Conservation (phyloP, 2,888 invertebrate species). For the Zaprionus obscuricornis region DNA sequence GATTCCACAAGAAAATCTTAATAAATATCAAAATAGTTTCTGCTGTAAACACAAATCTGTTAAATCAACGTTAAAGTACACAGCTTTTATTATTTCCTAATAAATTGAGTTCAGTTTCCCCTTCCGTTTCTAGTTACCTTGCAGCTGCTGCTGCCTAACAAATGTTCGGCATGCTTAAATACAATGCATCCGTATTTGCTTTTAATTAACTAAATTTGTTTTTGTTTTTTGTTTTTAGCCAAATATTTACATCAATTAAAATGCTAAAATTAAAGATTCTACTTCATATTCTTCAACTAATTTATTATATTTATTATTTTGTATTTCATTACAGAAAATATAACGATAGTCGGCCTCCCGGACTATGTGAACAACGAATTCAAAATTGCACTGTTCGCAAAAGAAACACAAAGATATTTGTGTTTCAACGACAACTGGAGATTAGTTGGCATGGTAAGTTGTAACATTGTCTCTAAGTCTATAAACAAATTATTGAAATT, state of each 20-base stretch:
- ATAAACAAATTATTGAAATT: neutral
- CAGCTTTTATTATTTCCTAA: no score
- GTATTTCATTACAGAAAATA: slow-evolving; percentile 81
- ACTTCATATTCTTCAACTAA: slow-evolving; percentile 19
- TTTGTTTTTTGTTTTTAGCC: slow-evolving; percentile 49
- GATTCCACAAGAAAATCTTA: no score
- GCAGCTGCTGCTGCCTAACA: slow-evolving; percentile 1
- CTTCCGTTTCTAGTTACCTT: no score
- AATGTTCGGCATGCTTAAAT: slow-evolving; percentile 35
- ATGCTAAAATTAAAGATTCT: neutral
- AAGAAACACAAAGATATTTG: slow-evolving; percentile 89
- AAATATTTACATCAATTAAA: slow-evolving; percentile 70
- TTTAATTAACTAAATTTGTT: slow-evolving; percentile 69
- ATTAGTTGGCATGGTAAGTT: slow-evolving; percentile 88
- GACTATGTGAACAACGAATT: slow-evolving; percentile 82
- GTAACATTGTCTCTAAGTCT: neutral
- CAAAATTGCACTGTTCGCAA: slow-evolving; percentile 85
- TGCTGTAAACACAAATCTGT: no score
- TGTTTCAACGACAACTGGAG: slow-evolving; percentile 90
- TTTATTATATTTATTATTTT: slow-evolving; percentile 6
- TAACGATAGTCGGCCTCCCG: slow-evolving; percentile 83
- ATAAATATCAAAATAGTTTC: no score
- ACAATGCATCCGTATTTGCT: slow-evolving; percentile 48
- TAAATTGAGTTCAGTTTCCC: no score
- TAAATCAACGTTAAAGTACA: no score